These are phyloP conservation scores for Cyclina sinensis DNA, from an alignment of 1,140 invertebrate species.

Conservation along the genomic window DNA sequence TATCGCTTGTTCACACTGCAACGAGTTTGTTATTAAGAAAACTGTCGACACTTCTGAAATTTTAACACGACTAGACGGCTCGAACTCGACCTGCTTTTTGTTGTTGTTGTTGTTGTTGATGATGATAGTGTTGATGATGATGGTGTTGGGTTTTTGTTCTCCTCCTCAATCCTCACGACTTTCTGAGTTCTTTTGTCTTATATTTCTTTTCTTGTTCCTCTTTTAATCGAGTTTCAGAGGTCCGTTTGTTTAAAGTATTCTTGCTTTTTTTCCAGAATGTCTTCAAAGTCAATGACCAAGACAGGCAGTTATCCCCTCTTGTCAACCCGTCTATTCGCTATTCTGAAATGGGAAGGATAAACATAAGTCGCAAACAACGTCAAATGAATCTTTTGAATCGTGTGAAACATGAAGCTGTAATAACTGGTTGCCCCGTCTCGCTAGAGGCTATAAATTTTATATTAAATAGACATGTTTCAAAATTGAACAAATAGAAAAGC, in stretches of 20 bases:
- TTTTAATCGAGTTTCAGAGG: neutral
- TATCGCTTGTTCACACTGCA: neutral
- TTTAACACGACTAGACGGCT: no score
- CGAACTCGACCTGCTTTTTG: neutral
- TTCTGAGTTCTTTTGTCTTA: no score
- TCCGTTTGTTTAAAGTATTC: neutral
- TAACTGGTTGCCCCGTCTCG: neutral
- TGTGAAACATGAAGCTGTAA: constrained; percentile 2
- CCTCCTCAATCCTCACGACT: no score
- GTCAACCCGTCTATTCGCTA: no score
- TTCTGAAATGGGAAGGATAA: neutral
- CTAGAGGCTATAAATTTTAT: neutral
- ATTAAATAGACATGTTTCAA: constrained; percentile 40
- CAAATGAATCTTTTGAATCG: neutral
- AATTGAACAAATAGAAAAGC: neutral
- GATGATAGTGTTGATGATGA: no score
- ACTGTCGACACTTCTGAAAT: neutral
- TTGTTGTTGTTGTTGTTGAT: neutral
- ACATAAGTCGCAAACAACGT: neutral
- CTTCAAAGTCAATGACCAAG: neutral
- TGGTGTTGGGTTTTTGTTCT: no score
- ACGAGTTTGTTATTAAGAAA: neutral
- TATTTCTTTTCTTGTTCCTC: no score
- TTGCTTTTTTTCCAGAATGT: neutral
- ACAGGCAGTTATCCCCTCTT: no score